A percentile compares a stretch with the other conserved stretches of the same genome.
Evolutionary conservation across 2,113 vertebrate species (phyloP).

Genomic region (Labrus mixtus): DNA sequence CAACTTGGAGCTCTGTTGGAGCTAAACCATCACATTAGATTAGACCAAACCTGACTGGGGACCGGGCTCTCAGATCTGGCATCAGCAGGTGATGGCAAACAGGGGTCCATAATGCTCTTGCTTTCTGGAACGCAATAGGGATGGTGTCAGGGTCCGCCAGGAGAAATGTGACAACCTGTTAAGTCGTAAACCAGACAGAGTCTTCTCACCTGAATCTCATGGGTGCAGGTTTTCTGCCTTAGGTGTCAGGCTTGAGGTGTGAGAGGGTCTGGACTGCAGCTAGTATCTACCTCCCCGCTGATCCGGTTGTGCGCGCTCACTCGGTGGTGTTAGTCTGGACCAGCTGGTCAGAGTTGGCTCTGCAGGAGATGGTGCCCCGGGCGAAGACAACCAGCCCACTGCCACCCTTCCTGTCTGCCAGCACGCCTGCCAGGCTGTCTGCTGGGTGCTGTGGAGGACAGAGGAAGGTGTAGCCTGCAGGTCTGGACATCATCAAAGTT

Average conservation of each 20-base stretch:
- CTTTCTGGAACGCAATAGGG: conserved; percentile 26
- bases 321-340: conserved; percentile 66
- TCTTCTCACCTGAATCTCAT: conserved; percentile 60
- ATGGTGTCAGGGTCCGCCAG: conserved; percentile 1
- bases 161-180: conserved; percentile 45
- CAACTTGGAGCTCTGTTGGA: conserved; percentile 32
- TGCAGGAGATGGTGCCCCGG: conserved; percentile 66
- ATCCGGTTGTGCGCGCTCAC: conserved; percentile 49
- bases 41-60: conserved; percentile 25
- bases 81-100: conserved; percentile 28
- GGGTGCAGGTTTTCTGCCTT: conserved; percentile 35
- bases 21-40: conserved; percentile 19
- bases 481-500: conserved; percentile 62
- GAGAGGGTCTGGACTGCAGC: conserved; percentile 59
- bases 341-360: conserved; percentile 77
- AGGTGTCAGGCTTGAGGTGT: conserved; percentile 61
- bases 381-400: conserved; percentile 72
- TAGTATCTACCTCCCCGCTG: conserved; percentile 62
- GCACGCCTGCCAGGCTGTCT: conserved; percentile 72
- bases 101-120: conserved; percentile 23
- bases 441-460: conserved; percentile 66
- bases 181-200: conserved; percentile 46
- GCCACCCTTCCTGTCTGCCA: conserved; percentile 68
- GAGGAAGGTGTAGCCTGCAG: conserved; percentile 69
- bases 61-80: conserved; percentile 49